Conservation (phyloP, 2,797 vertebrate species). For the Syngnathus acus region DNA sequence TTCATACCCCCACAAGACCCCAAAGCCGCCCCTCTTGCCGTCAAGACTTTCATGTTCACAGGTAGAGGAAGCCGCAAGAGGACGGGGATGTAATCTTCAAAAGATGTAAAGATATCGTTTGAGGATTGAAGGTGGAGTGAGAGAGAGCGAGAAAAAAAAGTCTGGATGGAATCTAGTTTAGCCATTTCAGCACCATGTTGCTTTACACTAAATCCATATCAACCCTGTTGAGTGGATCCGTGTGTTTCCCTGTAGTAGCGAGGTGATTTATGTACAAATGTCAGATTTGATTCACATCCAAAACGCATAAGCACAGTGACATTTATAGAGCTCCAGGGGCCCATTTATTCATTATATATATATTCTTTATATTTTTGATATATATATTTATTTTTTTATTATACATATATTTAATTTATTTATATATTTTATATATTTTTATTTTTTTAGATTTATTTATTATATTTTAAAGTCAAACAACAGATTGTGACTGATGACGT, state of each 20-base stretch:
- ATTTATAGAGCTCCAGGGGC: not conserved
- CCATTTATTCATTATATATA: constrained; percentile 1
- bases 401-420: no score
- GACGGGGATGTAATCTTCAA: constrained; percentile 62
- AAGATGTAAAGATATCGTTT: constrained; percentile 54
- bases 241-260: not conserved
- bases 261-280: not conserved
- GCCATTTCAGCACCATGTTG: not conserved
- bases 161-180: not conserved
- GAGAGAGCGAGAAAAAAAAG: not conserved
- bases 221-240: not conserved
- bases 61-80: constrained; percentile 50
- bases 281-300: not conserved
- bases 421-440: no score
- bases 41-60: constrained; percentile 58
- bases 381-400: no score
- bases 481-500: no score
- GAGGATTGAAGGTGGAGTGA: constrained; percentile 22
- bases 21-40: constrained; percentile 23
- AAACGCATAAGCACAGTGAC: constrained; percentile 1
- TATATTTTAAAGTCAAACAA: no score
- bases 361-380: no score
- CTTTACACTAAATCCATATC: constrained; percentile 1
- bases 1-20: constrained; percentile 33
- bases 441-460: no score